Percentiles rank a stretch among this genome's conserved stretches.
Conservation (phyloP, 2,888 invertebrate genomes). For the Nomada ruficornis region DNA sequence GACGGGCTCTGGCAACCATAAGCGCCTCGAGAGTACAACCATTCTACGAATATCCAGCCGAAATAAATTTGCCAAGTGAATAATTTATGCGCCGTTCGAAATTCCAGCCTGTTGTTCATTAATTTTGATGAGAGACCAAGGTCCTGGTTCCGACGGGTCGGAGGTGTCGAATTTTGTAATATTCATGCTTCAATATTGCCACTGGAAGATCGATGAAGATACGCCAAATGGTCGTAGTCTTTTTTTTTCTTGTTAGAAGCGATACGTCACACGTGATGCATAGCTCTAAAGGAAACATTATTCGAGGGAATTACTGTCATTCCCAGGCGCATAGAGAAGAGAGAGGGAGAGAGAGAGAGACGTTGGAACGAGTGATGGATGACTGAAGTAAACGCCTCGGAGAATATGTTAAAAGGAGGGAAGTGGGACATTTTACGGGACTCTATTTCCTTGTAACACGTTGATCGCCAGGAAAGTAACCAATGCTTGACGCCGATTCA, state of each 20-base stretch:
- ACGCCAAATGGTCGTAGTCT: neutral
- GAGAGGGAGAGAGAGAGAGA: neutral
- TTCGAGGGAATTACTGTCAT: constrained; percentile 25
- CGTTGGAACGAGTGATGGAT: constrained; percentile 23
- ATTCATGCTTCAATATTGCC: neutral
- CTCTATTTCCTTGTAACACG: constrained; percentile 2
- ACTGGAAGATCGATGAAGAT: neutral
- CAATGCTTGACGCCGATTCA: neutral
- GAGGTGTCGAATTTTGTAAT: neutral
- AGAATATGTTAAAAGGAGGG: constrained; percentile 25
- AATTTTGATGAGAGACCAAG: neutral
- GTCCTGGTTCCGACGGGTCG: neutral
- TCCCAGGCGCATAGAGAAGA: neutral
- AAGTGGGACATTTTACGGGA: constrained; percentile 36
- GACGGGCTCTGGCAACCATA: constrained; percentile 32
- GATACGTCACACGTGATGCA: constrained; percentile 16
- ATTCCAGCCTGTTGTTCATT: neutral
- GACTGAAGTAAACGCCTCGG: constrained; percentile 3
- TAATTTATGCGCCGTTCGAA: neutral
- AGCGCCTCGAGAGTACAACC: neutral
- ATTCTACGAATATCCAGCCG: neutral
- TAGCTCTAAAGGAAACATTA: constrained; percentile 19
- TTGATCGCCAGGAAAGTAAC: neutral
- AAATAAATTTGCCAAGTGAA: neutral
- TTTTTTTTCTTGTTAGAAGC: neutral